Base-by-base conservation (phyloP, 2,888 invertebrate species). In the Drosophila mimica region DNA sequence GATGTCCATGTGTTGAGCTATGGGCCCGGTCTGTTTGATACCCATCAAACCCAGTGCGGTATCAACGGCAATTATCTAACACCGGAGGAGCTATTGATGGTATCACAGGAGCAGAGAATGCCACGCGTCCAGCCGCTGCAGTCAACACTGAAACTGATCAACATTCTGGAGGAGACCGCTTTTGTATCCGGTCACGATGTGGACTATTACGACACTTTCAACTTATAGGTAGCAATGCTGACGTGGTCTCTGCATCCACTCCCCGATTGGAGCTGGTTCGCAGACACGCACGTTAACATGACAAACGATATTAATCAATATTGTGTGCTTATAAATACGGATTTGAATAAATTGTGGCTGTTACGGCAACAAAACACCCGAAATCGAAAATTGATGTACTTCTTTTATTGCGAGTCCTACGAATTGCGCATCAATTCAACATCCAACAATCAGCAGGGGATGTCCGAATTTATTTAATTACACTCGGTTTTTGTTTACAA, bases 181-280 rank as follows among this genome's bases (percentile, higher is more conserved):
- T 92, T 92, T 54, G 91, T 92, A 6, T 92, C 92, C 36, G 92
- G 92, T 4, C 92, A 92, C 64, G 92, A 92, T 68, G 90, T 92
- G 52, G 92, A 92, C 82, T 92, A 92, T 79, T 91, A 92, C 48
- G 90, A 91, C 81, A 92, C 92, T 17, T 92, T 82, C 57, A 75
- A 83, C 61, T 91, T 91, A 91, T 91, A 91, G 92, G 89, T 79
- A 84, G 89, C 74, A 87, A 52, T 75, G 76, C 59, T 68, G 60
- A 51, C 80, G 88, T 80, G 85, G 88, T 65, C 65, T 67, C 66
- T 53, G 74, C 61, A 67, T 51, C 64, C 73, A 54, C 34, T 25
- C 31, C 8, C n/a, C 48, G 25, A 38, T 43, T 64, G 68, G 62
- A 70, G 51, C 60, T 71, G 63, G 70, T 49, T 64, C 54, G 59